Evolutionary conservation across 2,797 vertebrate species (phyloP).

Genomic region (Pipistrellus pygmaeus): DNA sequence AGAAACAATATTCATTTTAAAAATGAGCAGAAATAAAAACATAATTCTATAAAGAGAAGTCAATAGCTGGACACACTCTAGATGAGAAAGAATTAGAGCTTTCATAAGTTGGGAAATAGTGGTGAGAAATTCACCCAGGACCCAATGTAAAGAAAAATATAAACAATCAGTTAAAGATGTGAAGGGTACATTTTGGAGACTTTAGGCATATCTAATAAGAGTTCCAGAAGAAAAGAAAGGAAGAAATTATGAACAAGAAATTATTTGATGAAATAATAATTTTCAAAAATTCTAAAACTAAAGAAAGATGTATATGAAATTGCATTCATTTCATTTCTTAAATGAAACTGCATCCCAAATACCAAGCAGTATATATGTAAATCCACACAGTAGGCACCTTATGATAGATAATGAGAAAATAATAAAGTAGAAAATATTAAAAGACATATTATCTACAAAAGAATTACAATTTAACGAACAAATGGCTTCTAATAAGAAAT

Average conservation of each 20-base stretch:
- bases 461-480: not conserved
- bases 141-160: not conserved
- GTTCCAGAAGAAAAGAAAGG: not conserved
- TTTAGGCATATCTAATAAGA: not conserved
- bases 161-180: not conserved
- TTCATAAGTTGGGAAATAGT: not conserved
- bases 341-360: not conserved
- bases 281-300: not conserved
- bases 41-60: not conserved
- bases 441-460: not conserved
- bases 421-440: not conserved
- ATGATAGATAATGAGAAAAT: not conserved
- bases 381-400: not conserved
- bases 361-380: not conserved
- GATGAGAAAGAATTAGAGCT: not conserved
- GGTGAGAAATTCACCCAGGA: not conserved
- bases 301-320: not conserved
- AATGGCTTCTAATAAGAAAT: not conserved
- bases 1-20: not conserved
- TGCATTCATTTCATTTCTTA: not conserved
- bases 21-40: not conserved
- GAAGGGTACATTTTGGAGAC: not conserved
- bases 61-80: not conserved
- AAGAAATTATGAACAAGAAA: not conserved
- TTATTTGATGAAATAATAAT: slow-evolving; percentile 1